Evolutionary conservation across 2,113 vertebrate genomes (phyloP), one percentile per base, ranked within the genome.

Genomic region (Meleagris gallopavo): DNA sequence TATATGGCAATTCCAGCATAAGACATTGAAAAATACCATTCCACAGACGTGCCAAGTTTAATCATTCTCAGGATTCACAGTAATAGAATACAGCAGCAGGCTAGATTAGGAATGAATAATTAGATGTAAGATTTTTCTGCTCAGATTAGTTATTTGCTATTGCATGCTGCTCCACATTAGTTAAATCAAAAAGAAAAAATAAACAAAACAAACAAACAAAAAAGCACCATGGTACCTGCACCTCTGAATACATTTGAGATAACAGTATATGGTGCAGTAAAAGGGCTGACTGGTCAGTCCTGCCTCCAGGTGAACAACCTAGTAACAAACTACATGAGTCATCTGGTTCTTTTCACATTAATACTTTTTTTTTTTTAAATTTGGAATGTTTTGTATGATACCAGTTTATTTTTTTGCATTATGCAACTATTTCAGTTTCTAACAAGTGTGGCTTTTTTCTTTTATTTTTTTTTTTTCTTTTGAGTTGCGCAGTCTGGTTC

Each of bases 1-100:
- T 83, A 60, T 90, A 84, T 88, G 88, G 76, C 92, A 93, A 95
- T 90, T 90, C 57, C 65, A 81, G 50, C 46, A 60, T 38, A 75
- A 93, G 71, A 60, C 57, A 54, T 5, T 40, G 74, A 79, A 82
- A 88, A 94, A 77, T 64, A 75, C 32, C 8, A 11, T 81, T 91
- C 41, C 45, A 72, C 41, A 38, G 48, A 82, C 25, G 43, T 58
- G 88, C 69, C 82, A 91, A 52, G 79, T 86, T 25, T 32, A 77
- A 70, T 84, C 22, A 41, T 82, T 60, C 62, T 88, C 82, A 95
- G 76, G 13, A 55, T 89, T 88, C 88, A 21, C 57, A 73, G 32
- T 43, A n/a, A 76, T 7, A 73, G 83, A 86, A 65, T 76, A 60
- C 70, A 88, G 66, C 77, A 90, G 90, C 66, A 91, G 62, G 40